Base-by-base conservation (phyloP, 2,113 vertebrate species). In the Cinclus cinclus region DNA sequence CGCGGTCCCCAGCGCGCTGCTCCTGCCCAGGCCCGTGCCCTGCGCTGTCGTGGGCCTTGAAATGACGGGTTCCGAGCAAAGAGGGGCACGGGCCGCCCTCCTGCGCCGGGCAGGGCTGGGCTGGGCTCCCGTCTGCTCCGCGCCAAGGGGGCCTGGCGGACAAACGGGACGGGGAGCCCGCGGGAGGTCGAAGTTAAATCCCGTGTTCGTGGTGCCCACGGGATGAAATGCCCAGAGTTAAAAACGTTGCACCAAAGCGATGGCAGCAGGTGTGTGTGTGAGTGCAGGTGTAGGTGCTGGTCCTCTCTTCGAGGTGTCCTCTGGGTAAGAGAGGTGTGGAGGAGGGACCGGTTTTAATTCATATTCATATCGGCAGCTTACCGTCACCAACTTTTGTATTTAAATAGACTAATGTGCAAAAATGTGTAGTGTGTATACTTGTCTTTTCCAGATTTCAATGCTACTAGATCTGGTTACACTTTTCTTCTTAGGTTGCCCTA, bases 1-100 rank as follows among this genome's bases (percentile, higher is more conserved):
- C 11, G 49, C 68, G 5, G 37, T 52, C 1, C 67, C 24, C 35
- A 2, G 67, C 24, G 31, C 0, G n/a, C 7, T 42, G 64, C 9
- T 15, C 35, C 18, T 10, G 53, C 52, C 18, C 77, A 0, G 49
- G 70, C 35, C 25, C 31, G 16, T 2, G 80, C 67, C 58, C 0
- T 7, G 42, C 44, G 9, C 16, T 6, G 23, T 4, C 39, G 2
- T 2, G 75, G 65, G 79, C 75, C 65, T 28, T 7, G 18, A 6
- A 1, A 11, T 13, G 15, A 4, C 33, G 1, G 44, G 2, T 8
- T 28, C 16, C 4, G 71, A 59, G 67, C 30, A 5, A 0, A 4
- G 19, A 6, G 39, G 42, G 37, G 60, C 50, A 0, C 9, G 60
- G 37, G 67, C 70, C 11, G 23, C 35, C 3, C 17, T 15, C 15